Base-by-base conservation (phyloP, 2,888 invertebrate species). In the Philereme vetulata region DNA sequence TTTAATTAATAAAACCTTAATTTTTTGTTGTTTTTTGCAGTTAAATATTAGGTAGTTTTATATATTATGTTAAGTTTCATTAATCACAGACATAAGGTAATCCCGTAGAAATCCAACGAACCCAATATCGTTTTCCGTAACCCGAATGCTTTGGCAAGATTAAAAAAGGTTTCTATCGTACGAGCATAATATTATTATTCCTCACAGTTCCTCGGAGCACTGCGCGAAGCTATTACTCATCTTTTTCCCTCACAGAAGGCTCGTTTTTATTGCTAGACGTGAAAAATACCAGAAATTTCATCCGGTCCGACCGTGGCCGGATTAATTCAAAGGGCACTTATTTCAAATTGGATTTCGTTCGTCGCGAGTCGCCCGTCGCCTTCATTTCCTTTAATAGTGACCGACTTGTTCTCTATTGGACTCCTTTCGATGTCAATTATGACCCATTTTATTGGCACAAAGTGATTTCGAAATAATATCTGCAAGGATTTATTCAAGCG, bases 231-330 rank as follows among this genome's bases (percentile, higher is more conserved):
- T 86, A 90, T 91, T 87, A 90, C 88, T 91, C 90, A 90, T 90
- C 85, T 89, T 90, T 88, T 86, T 84, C 82, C 78, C 78, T 78
- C 79, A 82, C 82, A 77, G 85, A 82, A 80, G 83, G 85, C 84
- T 83, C 86, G 84, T 89, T 91, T 91, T 91, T 91, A 91, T 89
- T 88, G 84, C 88, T 84, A 81, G 88, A 90, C 86, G 90, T 91
- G 91, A 90, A 92, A 91, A 91, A 90, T 91, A 88, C 88, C 90
- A 90, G 88, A 91, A 91, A 90, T 90, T 90, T 90, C 88, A 88
- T 84, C 86, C 88, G 82, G 85, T 85, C 82, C 85, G 84, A 76
- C 86, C 86, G 89, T 88, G 88, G 85, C 84, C 75, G 90, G 90
- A 92, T 91, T 92, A 91, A 92, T 91, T 92, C 91, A 86, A 86